Percentiles rank a stretch among this genome's conserved stretches.
Conservation (phyloP, 2,113 vertebrate genomes). For the Panthera leo region DNA sequence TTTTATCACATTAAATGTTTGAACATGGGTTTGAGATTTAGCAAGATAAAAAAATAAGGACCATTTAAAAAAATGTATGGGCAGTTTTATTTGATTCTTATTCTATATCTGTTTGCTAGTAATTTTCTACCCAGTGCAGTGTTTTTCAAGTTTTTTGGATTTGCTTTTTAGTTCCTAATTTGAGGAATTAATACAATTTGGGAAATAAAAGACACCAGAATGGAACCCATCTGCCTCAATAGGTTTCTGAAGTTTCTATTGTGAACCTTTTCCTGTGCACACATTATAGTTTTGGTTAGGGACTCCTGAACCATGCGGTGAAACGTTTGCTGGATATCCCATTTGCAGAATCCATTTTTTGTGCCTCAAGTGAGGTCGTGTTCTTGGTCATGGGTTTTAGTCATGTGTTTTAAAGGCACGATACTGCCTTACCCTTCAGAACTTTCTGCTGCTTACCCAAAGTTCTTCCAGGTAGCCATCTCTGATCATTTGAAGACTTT, state of each 20-base stretch:
- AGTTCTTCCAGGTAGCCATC: background rate
- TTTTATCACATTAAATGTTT: slow-evolving; percentile 17
- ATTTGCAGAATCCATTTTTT: slow-evolving; percentile 40
- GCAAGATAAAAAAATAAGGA: background rate
- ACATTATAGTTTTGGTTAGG: background rate
- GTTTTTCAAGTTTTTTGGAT: background rate
- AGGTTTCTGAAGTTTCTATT: background rate
- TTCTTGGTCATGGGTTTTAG: background rate
- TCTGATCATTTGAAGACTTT: background rate
- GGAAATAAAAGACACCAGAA: background rate
- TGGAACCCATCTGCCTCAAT: background rate
- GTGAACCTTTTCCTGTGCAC: background rate
- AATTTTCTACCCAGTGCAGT: background rate
- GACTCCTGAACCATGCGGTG: background rate
- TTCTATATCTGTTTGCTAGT: background rate
- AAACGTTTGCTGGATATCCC: background rate
- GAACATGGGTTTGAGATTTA: background rate
- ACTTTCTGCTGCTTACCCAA: background rate
- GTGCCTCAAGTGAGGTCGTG: background rate
- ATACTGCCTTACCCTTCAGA: background rate
- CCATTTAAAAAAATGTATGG: background rate
- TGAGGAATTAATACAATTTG: background rate
- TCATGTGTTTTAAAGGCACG: background rate
- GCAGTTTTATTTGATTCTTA: background rate
- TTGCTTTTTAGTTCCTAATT: background rate